Percentiles rank a stretch among this genome's conserved stretches.
Evolutionary conservation across 1,140 invertebrate species (phyloP).

Genomic region (Bombus waltoni): DNA sequence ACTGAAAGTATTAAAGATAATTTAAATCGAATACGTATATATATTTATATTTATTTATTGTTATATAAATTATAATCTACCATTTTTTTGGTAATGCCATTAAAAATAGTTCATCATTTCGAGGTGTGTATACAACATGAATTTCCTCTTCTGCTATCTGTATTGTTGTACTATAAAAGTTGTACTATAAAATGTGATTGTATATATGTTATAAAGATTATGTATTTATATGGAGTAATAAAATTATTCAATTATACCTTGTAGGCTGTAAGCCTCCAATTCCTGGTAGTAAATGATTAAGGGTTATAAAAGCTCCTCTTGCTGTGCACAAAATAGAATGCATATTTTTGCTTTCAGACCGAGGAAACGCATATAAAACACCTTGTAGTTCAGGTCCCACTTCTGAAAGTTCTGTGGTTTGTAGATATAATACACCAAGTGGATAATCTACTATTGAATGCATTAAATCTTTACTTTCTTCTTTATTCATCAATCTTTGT

Average conservation of each 20-base stretch:
- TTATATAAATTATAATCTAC: slow-evolving; percentile 73
- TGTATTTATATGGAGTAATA: slow-evolving; percentile 22
- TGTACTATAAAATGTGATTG: slow-evolving; percentile 43
- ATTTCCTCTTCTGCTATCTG: slow-evolving; percentile 82
- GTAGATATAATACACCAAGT: slow-evolving; percentile 85
- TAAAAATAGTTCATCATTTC: slow-evolving; percentile 84
- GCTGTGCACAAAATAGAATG: slow-evolving; percentile 82
- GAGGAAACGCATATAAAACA: slow-evolving; percentile 87
- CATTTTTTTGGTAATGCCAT: slow-evolving; percentile 81
- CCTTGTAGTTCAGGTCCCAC: slow-evolving; percentile 86
- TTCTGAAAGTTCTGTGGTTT: slow-evolving; percentile 85
- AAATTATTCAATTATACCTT: slow-evolving; percentile 67
- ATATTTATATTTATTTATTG: slow-evolving; percentile 69
- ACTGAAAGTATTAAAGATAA: slow-evolving; percentile 79
- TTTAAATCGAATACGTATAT: slow-evolving; percentile 72
- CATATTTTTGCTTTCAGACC: slow-evolving; percentile 84
- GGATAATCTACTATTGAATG: slow-evolving; percentile 84
- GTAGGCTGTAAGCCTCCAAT: slow-evolving; percentile 84
- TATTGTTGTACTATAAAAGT: slow-evolving; percentile 83
- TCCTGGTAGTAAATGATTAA: slow-evolving; percentile 87
- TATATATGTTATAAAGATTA: slow-evolving; percentile 47
- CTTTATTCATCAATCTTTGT: slow-evolving; percentile 82
- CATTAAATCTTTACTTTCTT: slow-evolving; percentile 82
- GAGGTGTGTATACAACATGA: slow-evolving; percentile 84
- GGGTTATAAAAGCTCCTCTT: slow-evolving; percentile 87